Percentiles rank a stretch among this genome's conserved stretches.
Conservation (phyloP, 2,797 vertebrate species). For the Pseudopleuronectes americanus region DNA sequence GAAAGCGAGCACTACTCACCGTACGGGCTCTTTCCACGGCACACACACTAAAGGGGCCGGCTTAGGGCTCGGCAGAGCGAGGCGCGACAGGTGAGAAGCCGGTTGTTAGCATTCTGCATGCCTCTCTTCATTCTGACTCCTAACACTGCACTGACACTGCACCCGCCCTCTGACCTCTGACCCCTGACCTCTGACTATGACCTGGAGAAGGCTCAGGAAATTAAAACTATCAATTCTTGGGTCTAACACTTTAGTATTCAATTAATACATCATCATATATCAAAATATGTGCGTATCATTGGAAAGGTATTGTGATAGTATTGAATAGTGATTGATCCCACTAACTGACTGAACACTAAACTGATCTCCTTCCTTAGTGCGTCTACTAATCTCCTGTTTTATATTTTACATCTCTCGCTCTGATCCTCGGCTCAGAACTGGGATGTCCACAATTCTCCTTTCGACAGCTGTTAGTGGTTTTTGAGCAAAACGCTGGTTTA, state of each 20-base stretch:
- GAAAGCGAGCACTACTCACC: conserved; percentile 94
- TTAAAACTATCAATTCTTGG: not conserved
- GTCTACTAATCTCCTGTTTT: conserved; percentile 34
- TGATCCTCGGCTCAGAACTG: conserved; percentile 79
- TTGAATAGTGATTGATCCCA: not conserved
- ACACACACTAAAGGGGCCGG: conserved; percentile 87
- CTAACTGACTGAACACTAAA: not conserved
- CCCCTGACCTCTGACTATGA: too few species aligned
- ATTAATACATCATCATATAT: too few species aligned
- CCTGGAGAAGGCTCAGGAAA: not conserved
- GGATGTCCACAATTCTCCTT: conserved; percentile 74
- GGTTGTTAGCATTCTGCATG: conserved; percentile 98
- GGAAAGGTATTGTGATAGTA: not conserved
- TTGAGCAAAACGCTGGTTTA: conserved; percentile 87
- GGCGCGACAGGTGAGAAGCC: conserved; percentile 94
- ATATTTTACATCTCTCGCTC: conserved; percentile 34
- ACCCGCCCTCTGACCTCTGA: conserved; percentile 1
- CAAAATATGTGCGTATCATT: not conserved
- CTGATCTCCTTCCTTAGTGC: not conserved
- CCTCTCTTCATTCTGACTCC: conserved; percentile 75
- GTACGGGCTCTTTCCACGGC: conserved; percentile 80
- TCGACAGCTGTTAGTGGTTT: conserved; percentile 88
- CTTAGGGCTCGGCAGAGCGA: conserved; percentile 90
- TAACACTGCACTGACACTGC: conserved; percentile 42
- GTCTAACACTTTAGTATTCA: not conserved